phyloP scores from a whole-genome alignment of 2,888 invertebrate species.

The Epirrhoe tristata region DNA sequence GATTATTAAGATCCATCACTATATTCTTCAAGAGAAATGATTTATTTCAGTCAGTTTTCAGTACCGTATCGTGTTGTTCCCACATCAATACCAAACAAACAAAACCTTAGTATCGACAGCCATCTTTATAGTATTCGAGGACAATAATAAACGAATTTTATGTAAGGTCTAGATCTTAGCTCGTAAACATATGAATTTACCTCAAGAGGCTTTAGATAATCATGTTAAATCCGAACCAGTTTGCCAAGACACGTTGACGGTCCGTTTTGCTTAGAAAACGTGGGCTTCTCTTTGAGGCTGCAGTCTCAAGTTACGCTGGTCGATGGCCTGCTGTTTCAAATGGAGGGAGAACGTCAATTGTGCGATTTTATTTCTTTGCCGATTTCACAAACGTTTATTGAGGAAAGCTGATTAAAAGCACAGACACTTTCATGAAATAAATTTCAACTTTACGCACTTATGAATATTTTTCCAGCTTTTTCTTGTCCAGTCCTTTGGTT shows the following conservation, averaged over 20 bases:
- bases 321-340: slow-evolving; percentile 34
- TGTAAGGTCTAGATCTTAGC: slow-evolving; percentile 37
- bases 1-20: not conserved
- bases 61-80: slow-evolving; percentile 24
- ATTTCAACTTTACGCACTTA: not conserved
- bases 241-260: slow-evolving; percentile 24
- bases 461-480: no score
- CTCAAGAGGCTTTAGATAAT: slow-evolving; percentile 35
- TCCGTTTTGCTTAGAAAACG: slow-evolving; percentile 12
- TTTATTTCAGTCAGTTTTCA: slow-evolving; percentile 14
- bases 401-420: slow-evolving; percentile 30
- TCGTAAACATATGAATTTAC: slow-evolving; percentile 44
- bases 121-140: slow-evolving; percentile 29
- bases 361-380: slow-evolving; percentile 30
- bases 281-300: slow-evolving; percentile 9
- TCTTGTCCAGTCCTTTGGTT: no score
- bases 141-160: slow-evolving; percentile 35
- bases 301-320: slow-evolving; percentile 28
- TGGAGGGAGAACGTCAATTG: slow-evolving; percentile 32
- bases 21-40: not conserved
- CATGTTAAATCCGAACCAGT: slow-evolving; percentile 33
- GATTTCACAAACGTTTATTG: slow-evolving; percentile 35
- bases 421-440: slow-evolving; percentile 5
- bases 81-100: slow-evolving; percentile 37
- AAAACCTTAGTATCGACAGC: slow-evolving; percentile 30